A percentile compares a stretch with the other conserved stretches of the same genome.
Conservation (phyloP, 2,797 vertebrate species). For the Mus minutoides region DNA sequence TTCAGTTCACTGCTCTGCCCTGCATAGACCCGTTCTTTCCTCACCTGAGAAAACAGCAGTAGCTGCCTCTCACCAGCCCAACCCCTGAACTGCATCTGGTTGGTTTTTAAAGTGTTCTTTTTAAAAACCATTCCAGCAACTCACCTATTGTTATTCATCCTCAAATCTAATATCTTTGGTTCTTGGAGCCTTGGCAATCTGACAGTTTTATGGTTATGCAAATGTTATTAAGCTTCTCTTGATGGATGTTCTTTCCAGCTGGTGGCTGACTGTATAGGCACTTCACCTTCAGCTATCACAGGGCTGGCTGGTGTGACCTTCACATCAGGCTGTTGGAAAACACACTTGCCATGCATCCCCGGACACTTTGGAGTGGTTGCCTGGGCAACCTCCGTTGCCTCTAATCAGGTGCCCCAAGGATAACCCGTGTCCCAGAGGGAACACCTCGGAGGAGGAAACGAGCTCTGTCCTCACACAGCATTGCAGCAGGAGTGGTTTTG, state of each 20-base stretch:
- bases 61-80: slow-evolving; percentile 7
- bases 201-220: slow-evolving; percentile 73
- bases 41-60: slow-evolving; percentile 46
- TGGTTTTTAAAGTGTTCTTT: slow-evolving; percentile 59
- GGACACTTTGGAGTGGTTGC: slow-evolving; percentile 85
- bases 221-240: slow-evolving; percentile 54
- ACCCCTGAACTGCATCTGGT: slow-evolving; percentile 53
- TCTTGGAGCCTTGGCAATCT: slow-evolving; percentile 69
- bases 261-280: slow-evolving; percentile 61
- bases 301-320: slow-evolving; percentile 80
- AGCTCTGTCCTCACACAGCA: not conserved
- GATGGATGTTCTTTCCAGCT: slow-evolving; percentile 63
- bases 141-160: slow-evolving; percentile 63
- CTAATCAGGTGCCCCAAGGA: slow-evolving; percentile 79
- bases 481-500: slow-evolving; percentile 50
- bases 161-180: slow-evolving; percentile 33
- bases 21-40: not conserved
- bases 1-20: slow-evolving; percentile 49
- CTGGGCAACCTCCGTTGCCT: slow-evolving; percentile 82
- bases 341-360: slow-evolving; percentile 79
- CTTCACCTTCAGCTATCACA: slow-evolving; percentile 55
- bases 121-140: slow-evolving; percentile 41
- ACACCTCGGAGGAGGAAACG: slow-evolving; percentile 56
- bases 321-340: slow-evolving; percentile 71
- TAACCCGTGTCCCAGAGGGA: slow-evolving; percentile 78